These are phyloP conservation scores for Cepaea hortensis DNA, from an alignment of 2,888 invertebrate species.

Conservation along the genomic window DNA sequence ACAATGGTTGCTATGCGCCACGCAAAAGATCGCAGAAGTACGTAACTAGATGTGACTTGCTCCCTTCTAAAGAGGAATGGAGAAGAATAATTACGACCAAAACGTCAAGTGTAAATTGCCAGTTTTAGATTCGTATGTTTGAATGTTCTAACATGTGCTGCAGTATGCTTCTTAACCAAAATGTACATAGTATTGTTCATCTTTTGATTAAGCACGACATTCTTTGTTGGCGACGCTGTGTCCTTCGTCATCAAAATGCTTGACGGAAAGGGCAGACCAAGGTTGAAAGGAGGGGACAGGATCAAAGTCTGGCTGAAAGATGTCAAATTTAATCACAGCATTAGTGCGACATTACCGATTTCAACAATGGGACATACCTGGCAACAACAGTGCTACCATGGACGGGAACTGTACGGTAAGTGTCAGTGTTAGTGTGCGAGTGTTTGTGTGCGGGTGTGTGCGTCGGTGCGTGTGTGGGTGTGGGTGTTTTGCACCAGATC, in stretches of 20 bases:
- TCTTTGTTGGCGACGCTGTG: not conserved
- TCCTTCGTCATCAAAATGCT: not conserved
- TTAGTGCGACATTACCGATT: not conserved
- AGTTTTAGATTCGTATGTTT: not conserved
- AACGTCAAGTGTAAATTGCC: not conserved
- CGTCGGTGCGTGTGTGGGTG: not conserved
- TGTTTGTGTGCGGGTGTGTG: not conserved
- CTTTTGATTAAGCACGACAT: not conserved
- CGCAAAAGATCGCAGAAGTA: too few species aligned
- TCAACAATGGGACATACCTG: conserved; percentile 30
- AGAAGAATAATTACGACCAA: not conserved
- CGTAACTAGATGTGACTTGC: not conserved
- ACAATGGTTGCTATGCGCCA: too few species aligned
- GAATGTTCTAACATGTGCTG: not conserved
- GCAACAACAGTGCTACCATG: conserved; percentile 24
- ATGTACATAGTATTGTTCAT: not conserved
- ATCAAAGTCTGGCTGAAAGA: conserved; percentile 19
- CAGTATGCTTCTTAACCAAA: not conserved
- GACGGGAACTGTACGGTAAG: conserved; percentile 20
- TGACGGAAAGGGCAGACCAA: not conserved
- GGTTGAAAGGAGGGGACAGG: conserved; percentile 22
- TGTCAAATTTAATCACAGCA: not conserved
- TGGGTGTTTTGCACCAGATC: not conserved
- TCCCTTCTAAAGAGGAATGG: not conserved
- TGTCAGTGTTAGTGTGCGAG: not conserved